Evolutionary conservation across 2,113 vertebrate species (phyloP).

Genomic region (Panurus biarmicus): DNA sequence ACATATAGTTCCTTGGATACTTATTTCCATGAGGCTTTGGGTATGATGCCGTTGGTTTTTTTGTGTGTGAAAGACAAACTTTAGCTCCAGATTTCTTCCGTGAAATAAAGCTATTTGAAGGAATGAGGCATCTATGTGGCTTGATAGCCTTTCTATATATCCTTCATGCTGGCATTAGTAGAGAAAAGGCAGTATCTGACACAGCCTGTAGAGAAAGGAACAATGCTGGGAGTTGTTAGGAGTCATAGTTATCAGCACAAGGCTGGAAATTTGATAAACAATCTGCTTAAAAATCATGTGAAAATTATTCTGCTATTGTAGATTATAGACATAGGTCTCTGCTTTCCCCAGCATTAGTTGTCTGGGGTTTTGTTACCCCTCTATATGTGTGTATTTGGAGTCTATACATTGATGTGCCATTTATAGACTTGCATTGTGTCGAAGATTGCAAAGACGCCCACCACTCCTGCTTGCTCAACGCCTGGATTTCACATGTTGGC

Average conservation of each 20-base stretch:
- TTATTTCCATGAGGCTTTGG: neutral
- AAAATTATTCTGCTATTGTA: neutral
- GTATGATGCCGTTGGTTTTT: neutral
- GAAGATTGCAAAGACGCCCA: neutral
- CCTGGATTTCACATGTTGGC: neutral
- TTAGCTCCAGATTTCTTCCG: neutral
- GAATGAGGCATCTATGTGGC: neutral
- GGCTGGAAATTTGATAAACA: conserved; percentile 22
- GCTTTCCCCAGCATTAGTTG: neutral
- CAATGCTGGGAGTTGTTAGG: neutral
- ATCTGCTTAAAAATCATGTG: conserved; percentile 2
- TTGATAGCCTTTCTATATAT: neutral
- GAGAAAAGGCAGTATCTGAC: conserved; percentile 6
- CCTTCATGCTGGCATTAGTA: neutral
- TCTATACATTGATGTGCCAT: neutral
- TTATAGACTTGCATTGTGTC: neutral
- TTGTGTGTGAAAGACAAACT: neutral
- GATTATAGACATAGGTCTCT: neutral
- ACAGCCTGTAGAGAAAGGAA: conserved; percentile 8
- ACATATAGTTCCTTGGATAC: neutral
- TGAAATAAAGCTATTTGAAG: neutral
- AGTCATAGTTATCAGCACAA: neutral
- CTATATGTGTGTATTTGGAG: neutral
- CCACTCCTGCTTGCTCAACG: neutral
- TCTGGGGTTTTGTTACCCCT: neutral